phyloP scores from a whole-genome alignment of 2,797 vertebrate genomes.

The Channa striata region DNA sequence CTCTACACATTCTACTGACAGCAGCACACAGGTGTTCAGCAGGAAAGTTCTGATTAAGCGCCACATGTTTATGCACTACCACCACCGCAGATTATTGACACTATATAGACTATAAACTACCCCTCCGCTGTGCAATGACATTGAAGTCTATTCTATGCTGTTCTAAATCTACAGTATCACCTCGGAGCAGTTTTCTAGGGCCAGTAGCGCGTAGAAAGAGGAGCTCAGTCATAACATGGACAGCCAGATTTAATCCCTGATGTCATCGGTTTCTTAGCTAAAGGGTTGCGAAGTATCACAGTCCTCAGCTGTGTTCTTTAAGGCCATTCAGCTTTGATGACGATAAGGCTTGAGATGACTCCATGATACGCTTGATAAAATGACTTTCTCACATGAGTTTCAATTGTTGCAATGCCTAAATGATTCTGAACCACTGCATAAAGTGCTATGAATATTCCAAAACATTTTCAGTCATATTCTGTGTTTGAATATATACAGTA shows the following conservation, averaged over 20 bases:
- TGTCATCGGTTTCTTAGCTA: neutral
- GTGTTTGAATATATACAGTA: too few relatives aligned
- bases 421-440: neutral
- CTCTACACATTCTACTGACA: neutral
- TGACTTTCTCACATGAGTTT: neutral
- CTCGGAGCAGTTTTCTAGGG: neutral
- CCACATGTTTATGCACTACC: too few relatives aligned
- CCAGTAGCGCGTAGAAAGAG: neutral
- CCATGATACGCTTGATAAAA: too few relatives aligned
- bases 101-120: too few relatives aligned
- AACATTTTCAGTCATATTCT: too few relatives aligned
- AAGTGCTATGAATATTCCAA: neutral
- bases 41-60: neutral
- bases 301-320: neutral
- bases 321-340: too few relatives aligned
- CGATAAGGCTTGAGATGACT: too few relatives aligned
- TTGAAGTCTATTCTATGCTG: too few relatives aligned
- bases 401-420: neutral
- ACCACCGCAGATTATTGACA: too few relatives aligned
- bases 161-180: neutral
- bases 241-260: slow-evolving; percentile 1
- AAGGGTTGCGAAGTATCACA: neutral
- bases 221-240: neutral
- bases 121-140: too few relatives aligned
- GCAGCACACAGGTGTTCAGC: neutral